Evolutionary conservation across 2,797 vertebrate genomes (phyloP).

Genomic region (Eutrigla gurnardus): DNA sequence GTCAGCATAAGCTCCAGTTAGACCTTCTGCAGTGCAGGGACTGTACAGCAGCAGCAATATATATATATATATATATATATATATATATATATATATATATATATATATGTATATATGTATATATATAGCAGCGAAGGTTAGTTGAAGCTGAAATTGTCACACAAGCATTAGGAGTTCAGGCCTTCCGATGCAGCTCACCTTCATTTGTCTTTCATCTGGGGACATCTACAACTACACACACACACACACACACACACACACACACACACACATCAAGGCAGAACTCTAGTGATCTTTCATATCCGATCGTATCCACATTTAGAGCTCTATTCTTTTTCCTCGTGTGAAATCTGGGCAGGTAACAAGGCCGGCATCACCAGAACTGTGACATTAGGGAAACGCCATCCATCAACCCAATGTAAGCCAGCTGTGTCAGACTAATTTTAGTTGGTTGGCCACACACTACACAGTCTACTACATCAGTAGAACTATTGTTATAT

Average conservation of each 20-base stretch:
- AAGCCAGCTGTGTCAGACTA: no score
- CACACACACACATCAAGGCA: slow-evolving; percentile 36
- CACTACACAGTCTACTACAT: no score
- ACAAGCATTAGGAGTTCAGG: slow-evolving; percentile 56
- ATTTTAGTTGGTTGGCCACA: no score
- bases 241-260: slow-evolving; percentile 1
- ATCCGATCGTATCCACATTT: slow-evolving; percentile 11
- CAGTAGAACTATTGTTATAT: no score
- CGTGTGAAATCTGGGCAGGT: not conserved
- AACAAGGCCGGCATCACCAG: no score
- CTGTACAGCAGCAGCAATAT: slow-evolving; percentile 27
- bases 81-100: not conserved
- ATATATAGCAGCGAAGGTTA: slow-evolving; percentile 52
- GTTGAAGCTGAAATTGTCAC: slow-evolving; percentile 56
- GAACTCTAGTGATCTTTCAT: slow-evolving; percentile 39
- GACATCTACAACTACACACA: slow-evolving; percentile 17
- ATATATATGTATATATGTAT: not conserved
- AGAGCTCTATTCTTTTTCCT: not conserved
- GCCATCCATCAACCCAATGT: no score
- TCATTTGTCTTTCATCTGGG: slow-evolving; percentile 65
- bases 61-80: not conserved
- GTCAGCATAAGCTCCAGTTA: slow-evolving; percentile 37
- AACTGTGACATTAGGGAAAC: no score
- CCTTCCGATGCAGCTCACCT: slow-evolving; percentile 65
- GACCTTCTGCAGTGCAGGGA: slow-evolving; percentile 25